Percentiles rank a stretch among this genome's conserved stretches.
Evolutionary conservation across 2,113 vertebrate genomes (phyloP).

Genomic region (Pomatostomus ruficeps): DNA sequence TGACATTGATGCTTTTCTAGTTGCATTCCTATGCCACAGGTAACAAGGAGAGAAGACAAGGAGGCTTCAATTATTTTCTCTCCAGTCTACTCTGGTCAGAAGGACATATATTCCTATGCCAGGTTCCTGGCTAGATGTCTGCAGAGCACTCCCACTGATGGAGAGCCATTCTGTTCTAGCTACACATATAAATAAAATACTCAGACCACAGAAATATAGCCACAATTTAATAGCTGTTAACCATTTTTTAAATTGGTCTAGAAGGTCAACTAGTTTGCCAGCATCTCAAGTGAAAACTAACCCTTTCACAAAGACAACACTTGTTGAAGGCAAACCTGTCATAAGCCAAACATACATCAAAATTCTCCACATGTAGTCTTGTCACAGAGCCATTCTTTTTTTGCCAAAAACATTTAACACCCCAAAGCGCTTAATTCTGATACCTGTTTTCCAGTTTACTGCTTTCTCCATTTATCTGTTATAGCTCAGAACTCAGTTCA

Average conservation of each 20-base stretch:
- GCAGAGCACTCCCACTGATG: not conserved
- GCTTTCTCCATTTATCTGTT: not conserved
- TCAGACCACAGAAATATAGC: not conserved
- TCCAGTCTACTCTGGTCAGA: not conserved
- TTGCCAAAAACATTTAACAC: not conserved
- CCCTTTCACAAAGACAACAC: not conserved
- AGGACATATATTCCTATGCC: not conserved
- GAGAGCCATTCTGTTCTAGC: not conserved
- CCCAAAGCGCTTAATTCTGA: not conserved
- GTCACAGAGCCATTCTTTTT: not conserved
- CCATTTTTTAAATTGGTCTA: not conserved
- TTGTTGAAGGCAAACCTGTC: not conserved
- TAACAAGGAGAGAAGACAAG: not conserved
- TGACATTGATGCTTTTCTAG: not conserved
- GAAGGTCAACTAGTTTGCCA: not conserved
- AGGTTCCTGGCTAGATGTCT: not conserved
- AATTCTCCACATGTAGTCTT: not conserved
- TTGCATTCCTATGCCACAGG: not conserved
- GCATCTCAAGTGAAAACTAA: not conserved
- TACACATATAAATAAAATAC: not conserved
- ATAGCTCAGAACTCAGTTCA: not conserved
- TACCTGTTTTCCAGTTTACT: not conserved
- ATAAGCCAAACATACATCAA: not conserved
- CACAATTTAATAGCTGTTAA: not conserved
- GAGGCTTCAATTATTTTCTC: not conserved